Conservation (phyloP, 2,888 invertebrate genomes). For the Eupithecia exiguata region DNA sequence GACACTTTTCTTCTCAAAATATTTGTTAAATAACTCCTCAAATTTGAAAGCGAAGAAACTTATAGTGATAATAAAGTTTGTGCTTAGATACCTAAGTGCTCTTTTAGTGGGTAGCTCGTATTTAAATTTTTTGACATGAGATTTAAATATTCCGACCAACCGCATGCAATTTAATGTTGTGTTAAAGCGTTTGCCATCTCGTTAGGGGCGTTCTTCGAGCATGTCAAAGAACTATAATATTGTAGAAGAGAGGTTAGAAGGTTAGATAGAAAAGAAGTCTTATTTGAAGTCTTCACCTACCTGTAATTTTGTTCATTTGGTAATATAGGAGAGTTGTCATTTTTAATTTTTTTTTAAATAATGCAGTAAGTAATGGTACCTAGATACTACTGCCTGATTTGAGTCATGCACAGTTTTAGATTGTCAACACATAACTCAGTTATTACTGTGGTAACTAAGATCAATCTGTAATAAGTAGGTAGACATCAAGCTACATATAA, state of each 20-base stretch:
- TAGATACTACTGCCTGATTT: neutral
- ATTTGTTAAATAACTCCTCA: neutral
- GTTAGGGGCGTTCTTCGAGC: conserved; percentile 57
- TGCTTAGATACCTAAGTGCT: neutral
- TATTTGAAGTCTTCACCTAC: neutral
- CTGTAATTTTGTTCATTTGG: neutral
- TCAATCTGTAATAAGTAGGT: neutral
- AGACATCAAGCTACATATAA: neutral
- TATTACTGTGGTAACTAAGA: too few species aligned
- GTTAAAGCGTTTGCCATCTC: conserved; percentile 55
- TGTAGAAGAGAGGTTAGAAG: conserved; percentile 4
- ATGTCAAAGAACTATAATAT: conserved; percentile 1
- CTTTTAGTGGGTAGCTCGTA: neutral
- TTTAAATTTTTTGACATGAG: conserved; percentile 12
- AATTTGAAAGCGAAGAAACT: neutral
- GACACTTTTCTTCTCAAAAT: neutral
- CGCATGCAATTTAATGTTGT: conserved; percentile 37
- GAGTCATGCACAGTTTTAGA: too few species aligned
- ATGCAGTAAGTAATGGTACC: neutral
- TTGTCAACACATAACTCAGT: too few species aligned
- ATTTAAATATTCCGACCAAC: conserved; percentile 25
- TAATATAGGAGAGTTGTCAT: neutral
- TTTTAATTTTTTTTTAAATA: neutral
- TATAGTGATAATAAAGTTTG: neutral
- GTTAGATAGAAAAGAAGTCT: neutral